Evolutionary conservation across 2,113 vertebrate genomes (phyloP).

Genomic region (Cebidichthys violaceus): DNA sequence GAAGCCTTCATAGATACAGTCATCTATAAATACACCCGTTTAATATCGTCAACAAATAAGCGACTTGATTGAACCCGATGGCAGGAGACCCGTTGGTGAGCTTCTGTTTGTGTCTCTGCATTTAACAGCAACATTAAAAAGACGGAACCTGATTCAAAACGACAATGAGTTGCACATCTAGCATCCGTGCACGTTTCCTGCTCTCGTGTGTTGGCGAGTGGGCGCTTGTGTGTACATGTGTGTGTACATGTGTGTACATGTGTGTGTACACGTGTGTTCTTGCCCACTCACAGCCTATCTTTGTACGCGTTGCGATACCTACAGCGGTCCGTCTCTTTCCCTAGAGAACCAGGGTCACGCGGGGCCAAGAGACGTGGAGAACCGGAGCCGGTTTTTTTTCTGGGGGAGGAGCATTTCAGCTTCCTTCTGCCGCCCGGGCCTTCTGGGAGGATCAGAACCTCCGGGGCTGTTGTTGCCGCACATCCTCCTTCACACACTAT

Average conservation of each 20-base stretch:
- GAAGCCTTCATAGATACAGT: too few relatives aligned
- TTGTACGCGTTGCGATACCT: conserved; percentile 62
- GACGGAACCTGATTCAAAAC: too few relatives aligned
- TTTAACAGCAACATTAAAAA: too few relatives aligned
- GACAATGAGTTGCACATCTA: conserved; percentile 2
- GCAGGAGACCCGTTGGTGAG: too few relatives aligned
- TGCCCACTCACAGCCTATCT: conserved; percentile 73
- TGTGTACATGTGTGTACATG: too few relatives aligned
- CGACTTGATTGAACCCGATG: too few relatives aligned
- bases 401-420: conserved; percentile 13
- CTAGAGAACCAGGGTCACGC: conserved; percentile 23
- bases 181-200: conserved; percentile 11
- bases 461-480: conserved; percentile 40
- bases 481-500: conserved; percentile 32
- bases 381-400: not conserved
- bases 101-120: too few relatives aligned
- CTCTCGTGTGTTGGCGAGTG: conserved; percentile 39
- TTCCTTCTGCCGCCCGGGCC: too few relatives aligned
- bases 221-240: conserved; percentile 21
- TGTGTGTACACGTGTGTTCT: conserved; percentile 43
- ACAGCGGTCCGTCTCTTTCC: conserved; percentile 36
- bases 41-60: too few relatives aligned
- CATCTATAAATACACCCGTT: too few relatives aligned
- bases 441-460: conserved; percentile 35
- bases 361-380: conserved; percentile 33